phyloP scores from a whole-genome alignment of 2,888 invertebrate species.

The Hipparchia sbordonii region DNA sequence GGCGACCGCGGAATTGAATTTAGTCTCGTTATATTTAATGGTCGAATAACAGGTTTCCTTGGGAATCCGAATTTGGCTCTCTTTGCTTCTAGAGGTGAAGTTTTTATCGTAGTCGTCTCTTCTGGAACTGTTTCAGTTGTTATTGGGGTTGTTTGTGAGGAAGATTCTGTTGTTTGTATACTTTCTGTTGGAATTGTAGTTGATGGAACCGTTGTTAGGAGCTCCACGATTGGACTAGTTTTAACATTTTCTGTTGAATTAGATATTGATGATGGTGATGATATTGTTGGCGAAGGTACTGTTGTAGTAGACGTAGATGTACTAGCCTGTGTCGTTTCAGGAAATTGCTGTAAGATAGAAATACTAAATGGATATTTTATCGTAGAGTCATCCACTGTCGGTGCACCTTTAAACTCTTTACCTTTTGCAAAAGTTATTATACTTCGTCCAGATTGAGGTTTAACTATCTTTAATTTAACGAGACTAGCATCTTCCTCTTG shows the following conservation, averaged over 20 bases:
- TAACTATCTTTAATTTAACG: constrained; percentile 61
- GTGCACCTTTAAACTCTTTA: constrained; percentile 65
- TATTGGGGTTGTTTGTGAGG: constrained; percentile 40
- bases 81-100: constrained; percentile 62
- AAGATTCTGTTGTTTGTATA: constrained; percentile 40
- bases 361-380: constrained; percentile 59
- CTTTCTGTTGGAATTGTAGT: constrained; percentile 19
- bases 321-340: constrained; percentile 40
- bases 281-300: constrained; percentile 47
- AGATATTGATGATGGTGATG: constrained; percentile 41
- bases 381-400: constrained; percentile 53
- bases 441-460: constrained; percentile 62
- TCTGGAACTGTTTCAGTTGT: constrained; percentile 49
- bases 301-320: constrained; percentile 48
- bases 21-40: constrained; percentile 62
- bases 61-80: constrained; percentile 72
- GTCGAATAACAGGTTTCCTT: constrained; percentile 64
- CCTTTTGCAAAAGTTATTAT: constrained; percentile 71
- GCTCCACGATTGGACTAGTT: constrained; percentile 41
- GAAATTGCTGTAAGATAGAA: constrained; percentile 45
- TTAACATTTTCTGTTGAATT: constrained; percentile 40
- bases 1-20: constrained; percentile 47
- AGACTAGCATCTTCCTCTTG: constrained; percentile 63
- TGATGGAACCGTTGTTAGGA: constrained; percentile 38
- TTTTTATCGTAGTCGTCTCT: constrained; percentile 62